phyloP scores from a whole-genome alignment of 2,113 vertebrate genomes.

The Callaeas wilsoni region DNA sequence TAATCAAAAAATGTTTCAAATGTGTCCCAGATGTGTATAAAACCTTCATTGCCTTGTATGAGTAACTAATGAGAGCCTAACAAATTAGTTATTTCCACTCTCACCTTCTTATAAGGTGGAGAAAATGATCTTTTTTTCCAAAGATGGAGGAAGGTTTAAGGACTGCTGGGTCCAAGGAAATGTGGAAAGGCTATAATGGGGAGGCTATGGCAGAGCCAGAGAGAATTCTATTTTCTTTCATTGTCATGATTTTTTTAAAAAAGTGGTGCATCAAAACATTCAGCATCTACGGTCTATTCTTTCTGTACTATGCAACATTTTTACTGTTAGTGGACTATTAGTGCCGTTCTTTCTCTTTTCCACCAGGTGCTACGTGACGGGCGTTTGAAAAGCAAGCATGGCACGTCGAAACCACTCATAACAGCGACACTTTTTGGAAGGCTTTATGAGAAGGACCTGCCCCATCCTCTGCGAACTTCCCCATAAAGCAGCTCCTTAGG shows the following conservation, averaged over 20 bases:
- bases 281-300: neutral
- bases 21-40: neutral
- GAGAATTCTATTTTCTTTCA: neutral
- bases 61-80: neutral
- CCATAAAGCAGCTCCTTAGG: accelerated
- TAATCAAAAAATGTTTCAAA: neutral
- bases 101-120: neutral
- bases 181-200: neutral
- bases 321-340: neutral
- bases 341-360: neutral
- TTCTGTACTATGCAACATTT: neutral
- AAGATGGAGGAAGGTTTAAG: neutral
- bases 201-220: neutral
- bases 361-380: conserved; percentile 68
- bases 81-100: neutral
- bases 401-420: conserved; percentile 39
- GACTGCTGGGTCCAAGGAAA: neutral
- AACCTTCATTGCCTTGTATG: neutral
- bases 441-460: conserved; percentile 63
- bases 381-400: conserved; percentile 47
- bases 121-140: neutral
- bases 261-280: neutral
- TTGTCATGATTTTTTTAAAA: neutral
- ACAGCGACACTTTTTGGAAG: conserved; percentile 73
- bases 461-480: neutral